These are phyloP conservation scores for Sprattus sprattus DNA, from an alignment of 2,113 vertebrate species.

Conservation along the genomic window DNA sequence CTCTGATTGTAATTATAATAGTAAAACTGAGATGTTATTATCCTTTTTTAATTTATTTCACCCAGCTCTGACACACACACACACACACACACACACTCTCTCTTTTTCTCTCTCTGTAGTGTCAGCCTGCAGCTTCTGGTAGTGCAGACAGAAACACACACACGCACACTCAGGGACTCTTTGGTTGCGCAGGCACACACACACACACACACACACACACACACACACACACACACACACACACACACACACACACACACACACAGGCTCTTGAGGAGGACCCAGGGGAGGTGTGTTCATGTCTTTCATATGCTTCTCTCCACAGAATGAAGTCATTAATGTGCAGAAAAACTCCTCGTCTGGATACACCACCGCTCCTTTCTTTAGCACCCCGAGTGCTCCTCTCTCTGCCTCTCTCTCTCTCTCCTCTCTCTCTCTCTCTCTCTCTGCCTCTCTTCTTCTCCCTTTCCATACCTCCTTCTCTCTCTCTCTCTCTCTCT, in stretches of 20 bases:
- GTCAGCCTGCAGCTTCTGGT: not conserved
- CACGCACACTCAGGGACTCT: not conserved
- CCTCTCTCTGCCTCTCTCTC: not conserved
- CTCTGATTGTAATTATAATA: not conserved
- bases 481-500: not conserved
- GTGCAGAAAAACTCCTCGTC: constrained; percentile 34
- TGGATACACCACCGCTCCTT: constrained; percentile 29
- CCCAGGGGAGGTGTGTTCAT: not conserved
- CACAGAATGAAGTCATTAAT: constrained; percentile 44
- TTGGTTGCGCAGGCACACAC: not conserved
- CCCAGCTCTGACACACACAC: not conserved
- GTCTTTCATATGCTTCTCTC: constrained; percentile 31
- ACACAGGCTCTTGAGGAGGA: constrained; percentile 8
- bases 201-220: not conserved
- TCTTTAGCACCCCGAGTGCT: constrained; percentile 31
- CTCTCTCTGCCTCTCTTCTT: not conserved
- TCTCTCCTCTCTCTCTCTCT: constrained; percentile 4
- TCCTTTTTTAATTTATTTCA: not conserved
- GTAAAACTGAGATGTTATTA: not conserved
- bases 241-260: not conserved
- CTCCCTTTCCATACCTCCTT: too few relatives aligned
- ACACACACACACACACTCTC: not conserved
- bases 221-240: not conserved
- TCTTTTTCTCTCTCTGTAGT: not conserved
- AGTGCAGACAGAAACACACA: not conserved